These are phyloP conservation scores for Protodeltote pygarga DNA, from an alignment of 2,888 invertebrate genomes.

Conservation along the genomic window DNA sequence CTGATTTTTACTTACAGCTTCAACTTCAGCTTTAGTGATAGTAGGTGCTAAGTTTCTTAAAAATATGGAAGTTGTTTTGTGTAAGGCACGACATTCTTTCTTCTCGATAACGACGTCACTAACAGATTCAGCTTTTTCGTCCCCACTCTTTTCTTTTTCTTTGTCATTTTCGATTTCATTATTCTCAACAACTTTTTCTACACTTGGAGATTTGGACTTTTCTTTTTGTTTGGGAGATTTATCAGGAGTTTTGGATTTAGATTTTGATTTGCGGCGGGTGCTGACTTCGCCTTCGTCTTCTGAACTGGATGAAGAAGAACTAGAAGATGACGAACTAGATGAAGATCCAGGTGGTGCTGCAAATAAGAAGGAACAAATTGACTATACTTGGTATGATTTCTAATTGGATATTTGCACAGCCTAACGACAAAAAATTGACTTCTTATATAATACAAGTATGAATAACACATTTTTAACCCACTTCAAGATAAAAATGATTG, in stretches of 20 bases:
- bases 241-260: conserved; percentile 77
- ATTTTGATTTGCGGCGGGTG: conserved; percentile 74
- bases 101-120: conserved; percentile 80
- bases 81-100: conserved; percentile 90
- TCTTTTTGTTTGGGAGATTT: conserved; percentile 73
- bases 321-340: conserved; percentile 83
- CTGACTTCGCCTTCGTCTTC: conserved; percentile 80
- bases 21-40: conserved; percentile 98
- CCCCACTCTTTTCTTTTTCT: conserved; percentile 70
- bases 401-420: too few species aligned
- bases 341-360: conserved; percentile 83
- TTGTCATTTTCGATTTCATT: conserved; percentile 58
- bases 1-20: conserved; percentile 91
- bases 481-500: too few species aligned
- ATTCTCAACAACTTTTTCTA: conserved; percentile 64
- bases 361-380: not conserved
- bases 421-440: too few species aligned
- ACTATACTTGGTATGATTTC: conserved; percentile 1
- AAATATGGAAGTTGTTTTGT: conserved; percentile 99
- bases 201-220: conserved; percentile 69
- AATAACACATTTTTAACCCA: too few species aligned
- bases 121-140: conserved; percentile 83
- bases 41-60: conserved; percentile 97
- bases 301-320: conserved; percentile 83
- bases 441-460: too few species aligned